A percentile compares a stretch with the other conserved stretches of the same genome.
Conservation (phyloP, 2,888 invertebrate species). For the Cheilosia vernalis region DNA sequence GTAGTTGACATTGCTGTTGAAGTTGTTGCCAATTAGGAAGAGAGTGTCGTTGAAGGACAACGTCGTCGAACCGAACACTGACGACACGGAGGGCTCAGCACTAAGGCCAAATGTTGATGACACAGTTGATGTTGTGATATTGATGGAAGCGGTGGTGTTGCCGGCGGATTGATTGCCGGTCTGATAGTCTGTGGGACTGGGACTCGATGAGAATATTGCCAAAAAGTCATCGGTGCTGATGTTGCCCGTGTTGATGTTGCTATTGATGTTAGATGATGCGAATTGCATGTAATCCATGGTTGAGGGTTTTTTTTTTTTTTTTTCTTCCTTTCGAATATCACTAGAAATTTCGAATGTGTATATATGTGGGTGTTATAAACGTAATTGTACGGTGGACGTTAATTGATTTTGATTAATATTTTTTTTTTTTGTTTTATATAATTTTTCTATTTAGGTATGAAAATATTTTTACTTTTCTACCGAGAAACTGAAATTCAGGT, state of each 20-base stretch:
- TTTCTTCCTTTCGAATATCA: not conserved
- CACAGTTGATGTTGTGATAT: slow-evolving; percentile 48
- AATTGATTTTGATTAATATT: slow-evolving; percentile 50
- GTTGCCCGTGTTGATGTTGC: slow-evolving; percentile 81
- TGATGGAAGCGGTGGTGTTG: slow-evolving; percentile 18
- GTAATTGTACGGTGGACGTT: slow-evolving; percentile 56
- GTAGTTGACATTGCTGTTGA: slow-evolving; percentile 67
- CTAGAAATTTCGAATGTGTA: not conserved
- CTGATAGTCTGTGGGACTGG: slow-evolving; percentile 70
- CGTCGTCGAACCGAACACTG: slow-evolving; percentile 62
- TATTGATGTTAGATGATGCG: slow-evolving; percentile 76
- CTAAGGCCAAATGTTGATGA: slow-evolving; percentile 55
- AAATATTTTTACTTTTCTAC: slow-evolving; percentile 34
- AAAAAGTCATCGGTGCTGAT: slow-evolving; percentile 83
- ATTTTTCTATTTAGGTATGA: slow-evolving; percentile 19
- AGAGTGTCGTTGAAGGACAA: slow-evolving; percentile 79
- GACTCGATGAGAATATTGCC: slow-evolving; percentile 80
- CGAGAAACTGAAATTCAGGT: slow-evolving; percentile 34
- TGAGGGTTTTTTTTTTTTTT: not conserved
- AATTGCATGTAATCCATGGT: slow-evolving; percentile 81
- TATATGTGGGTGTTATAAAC: not conserved
- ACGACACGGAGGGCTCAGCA: slow-evolving; percentile 47
- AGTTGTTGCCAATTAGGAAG: slow-evolving; percentile 77
- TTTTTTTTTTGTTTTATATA: not conserved
- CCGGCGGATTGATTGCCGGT: slow-evolving; percentile 29